These are phyloP conservation scores for Coreius guichenoti DNA, from an alignment of 2,797 vertebrate genomes.

Conservation along the genomic window DNA sequence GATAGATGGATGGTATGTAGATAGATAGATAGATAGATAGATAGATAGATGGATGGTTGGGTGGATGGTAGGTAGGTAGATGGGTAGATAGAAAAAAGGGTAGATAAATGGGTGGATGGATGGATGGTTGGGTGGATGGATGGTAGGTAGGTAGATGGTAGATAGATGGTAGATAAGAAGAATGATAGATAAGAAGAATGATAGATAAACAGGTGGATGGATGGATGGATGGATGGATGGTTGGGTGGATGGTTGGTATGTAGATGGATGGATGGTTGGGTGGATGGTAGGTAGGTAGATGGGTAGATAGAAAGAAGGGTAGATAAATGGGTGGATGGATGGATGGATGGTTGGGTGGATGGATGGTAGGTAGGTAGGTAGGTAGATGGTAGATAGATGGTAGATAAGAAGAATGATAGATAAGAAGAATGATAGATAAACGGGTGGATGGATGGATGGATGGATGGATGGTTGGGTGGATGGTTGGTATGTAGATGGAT, in stretches of 20 bases:
- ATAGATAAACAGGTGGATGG: too few species aligned
- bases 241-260: too few species aligned
- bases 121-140: background rate
- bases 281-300: too few species aligned
- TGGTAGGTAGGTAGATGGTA: too few species aligned
- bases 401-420: too few species aligned
- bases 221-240: background rate
- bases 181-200: too few species aligned
- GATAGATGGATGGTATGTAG: background rate
- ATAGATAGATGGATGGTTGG: background rate
- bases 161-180: too few species aligned
- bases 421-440: background rate
- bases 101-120: background rate
- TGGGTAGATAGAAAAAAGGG: accelerated
- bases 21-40: background rate
- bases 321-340: too few species aligned
- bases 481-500: accelerated
- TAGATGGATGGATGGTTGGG: background rate
- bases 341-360: too few species aligned
- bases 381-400: background rate
- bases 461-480: too few species aligned
- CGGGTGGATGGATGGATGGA: too few species aligned
- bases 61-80: background rate
- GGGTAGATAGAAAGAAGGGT: too few species aligned
- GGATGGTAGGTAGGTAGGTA: background rate